A percentile compares a stretch with the other conserved stretches of the same genome.
phyloP scores from a whole-genome alignment of 2,113 vertebrate species.

The Aldabrachelys gigantea region DNA sequence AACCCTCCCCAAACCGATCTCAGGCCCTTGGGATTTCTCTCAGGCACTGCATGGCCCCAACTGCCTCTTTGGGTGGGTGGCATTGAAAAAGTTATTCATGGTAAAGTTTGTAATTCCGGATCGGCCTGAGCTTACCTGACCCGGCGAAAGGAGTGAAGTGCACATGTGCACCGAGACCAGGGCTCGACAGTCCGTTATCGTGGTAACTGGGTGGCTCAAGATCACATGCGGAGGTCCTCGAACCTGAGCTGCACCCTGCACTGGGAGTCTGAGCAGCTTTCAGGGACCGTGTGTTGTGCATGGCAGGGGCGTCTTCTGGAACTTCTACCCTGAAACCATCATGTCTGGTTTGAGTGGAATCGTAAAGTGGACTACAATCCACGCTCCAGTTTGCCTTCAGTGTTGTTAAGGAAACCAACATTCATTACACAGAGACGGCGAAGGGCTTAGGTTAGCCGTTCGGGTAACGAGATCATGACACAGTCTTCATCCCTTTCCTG shows the following conservation, averaged over 20 bases:
- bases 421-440: not conserved
- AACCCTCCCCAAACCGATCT: not conserved
- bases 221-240: too few species aligned
- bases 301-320: not conserved
- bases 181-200: not conserved
- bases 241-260: too few species aligned
- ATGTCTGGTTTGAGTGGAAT: not conserved
- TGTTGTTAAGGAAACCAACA: not conserved
- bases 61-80: too few species aligned
- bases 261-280: not conserved
- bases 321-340: not conserved
- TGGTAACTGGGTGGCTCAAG: not conserved
- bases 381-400: not conserved
- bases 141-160: not conserved
- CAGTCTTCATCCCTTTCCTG: not conserved
- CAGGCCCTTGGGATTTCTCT: too few species aligned
- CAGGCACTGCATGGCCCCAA: too few species aligned
- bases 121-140: not conserved
- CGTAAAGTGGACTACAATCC: not conserved
- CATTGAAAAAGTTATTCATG: too few species aligned
- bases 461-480: not conserved
- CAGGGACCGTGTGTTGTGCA: not conserved
- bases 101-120: not conserved
- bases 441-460: not conserved
- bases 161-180: not conserved